Evolutionary conservation across 2,888 invertebrate genomes (phyloP).

Genomic region (Tubulanus polymorphus): DNA sequence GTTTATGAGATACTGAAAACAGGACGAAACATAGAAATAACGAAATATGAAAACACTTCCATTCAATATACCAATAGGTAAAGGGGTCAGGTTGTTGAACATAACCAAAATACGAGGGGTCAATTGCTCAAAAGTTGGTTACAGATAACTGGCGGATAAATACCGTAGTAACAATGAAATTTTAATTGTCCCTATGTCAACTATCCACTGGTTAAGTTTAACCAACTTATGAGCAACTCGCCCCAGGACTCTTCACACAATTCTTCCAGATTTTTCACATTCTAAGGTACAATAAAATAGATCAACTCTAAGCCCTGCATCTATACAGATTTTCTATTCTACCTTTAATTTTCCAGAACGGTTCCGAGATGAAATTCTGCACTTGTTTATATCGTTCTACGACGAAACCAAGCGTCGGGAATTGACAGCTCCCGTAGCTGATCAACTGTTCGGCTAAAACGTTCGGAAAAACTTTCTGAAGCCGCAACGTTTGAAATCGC

Average conservation of each 20-base stretch:
- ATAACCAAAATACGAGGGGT: not conserved
- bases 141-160: too few relatives aligned
- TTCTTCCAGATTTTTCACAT: too few relatives aligned
- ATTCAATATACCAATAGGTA: not conserved
- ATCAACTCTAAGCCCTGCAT: too few relatives aligned
- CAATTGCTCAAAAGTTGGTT: too few relatives aligned
- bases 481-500: slow-evolving; percentile 87
- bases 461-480: slow-evolving; percentile 63
- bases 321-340: slow-evolving; percentile 58
- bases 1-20: slow-evolving; percentile 66
- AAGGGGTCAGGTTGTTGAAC: not conserved
- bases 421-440: slow-evolving; percentile 98
- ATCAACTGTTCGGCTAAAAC: slow-evolving; percentile 69
- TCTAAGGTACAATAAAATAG: too few relatives aligned
- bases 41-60: not conserved
- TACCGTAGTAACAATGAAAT: too few relatives aligned
- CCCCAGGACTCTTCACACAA: too few relatives aligned
- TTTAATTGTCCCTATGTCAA: too few relatives aligned
- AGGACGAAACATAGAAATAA: slow-evolving; percentile 4
- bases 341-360: slow-evolving; percentile 84
- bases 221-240: not conserved
- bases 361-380: slow-evolving; percentile 84
- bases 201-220: too few relatives aligned
- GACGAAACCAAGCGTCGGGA: slow-evolving; percentile 99
- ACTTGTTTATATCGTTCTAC: slow-evolving; percentile 91